Conservation (phyloP, 2,888 invertebrate species). For the Ochropacha duplaris region DNA sequence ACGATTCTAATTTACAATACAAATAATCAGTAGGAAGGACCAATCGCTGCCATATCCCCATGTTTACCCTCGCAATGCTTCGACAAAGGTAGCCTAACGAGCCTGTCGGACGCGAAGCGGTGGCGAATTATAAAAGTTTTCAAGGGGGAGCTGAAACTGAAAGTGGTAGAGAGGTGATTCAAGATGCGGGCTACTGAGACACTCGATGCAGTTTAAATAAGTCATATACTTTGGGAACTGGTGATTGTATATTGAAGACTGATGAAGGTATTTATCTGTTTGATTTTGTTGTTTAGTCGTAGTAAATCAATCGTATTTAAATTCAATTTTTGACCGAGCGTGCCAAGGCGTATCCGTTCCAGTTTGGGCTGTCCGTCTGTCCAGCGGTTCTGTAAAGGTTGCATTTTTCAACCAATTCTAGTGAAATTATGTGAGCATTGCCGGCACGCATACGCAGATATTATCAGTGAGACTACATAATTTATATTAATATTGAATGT, state of each 20-base stretch:
- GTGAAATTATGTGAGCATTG: too few species aligned
- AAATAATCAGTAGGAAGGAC: constrained; percentile 50
- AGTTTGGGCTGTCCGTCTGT: too few species aligned
- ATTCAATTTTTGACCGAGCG: too few species aligned
- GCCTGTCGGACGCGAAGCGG: constrained; percentile 40
- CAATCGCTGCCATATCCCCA: constrained; percentile 49
- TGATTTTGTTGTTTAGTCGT: too few species aligned
- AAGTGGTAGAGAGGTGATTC: too few species aligned
- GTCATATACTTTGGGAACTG: constrained; percentile 33
- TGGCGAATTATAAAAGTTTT: constrained; percentile 53
- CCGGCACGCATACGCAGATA: too few species aligned
- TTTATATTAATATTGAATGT: too few species aligned
- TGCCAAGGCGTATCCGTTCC: too few species aligned
- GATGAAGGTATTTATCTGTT: background rate
- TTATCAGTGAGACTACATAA: too few species aligned
- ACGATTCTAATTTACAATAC: constrained; percentile 54
- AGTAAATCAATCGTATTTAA: too few species aligned
- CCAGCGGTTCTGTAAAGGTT: too few species aligned
- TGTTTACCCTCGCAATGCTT: constrained; percentile 55
- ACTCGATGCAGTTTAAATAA: constrained; percentile 39
- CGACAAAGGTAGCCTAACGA: constrained; percentile 67
- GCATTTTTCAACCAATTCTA: too few species aligned
- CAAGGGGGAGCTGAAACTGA: constrained; percentile 32
- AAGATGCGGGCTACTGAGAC: constrained; percentile 38
- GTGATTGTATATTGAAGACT: constrained; percentile 13